Evolutionary conservation across 1,140 invertebrate species (phyloP), one percentile per base, ranked within the genome.

Genomic region (Drosophila carrolli): DNA sequence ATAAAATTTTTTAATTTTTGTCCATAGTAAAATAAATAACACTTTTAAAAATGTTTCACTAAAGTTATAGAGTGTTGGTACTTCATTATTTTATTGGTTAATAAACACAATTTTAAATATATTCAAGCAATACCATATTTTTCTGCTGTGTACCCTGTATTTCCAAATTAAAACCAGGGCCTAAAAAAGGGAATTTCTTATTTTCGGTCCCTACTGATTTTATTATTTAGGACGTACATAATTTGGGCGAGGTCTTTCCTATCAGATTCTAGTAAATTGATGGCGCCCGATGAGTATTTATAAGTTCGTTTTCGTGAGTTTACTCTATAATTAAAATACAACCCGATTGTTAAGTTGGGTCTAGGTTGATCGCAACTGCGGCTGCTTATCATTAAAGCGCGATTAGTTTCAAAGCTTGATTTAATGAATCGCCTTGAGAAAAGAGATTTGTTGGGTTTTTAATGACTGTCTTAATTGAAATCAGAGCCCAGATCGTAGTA

Each of bases 251-350:
- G 43, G 44, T 65, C 29, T 55, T 23, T 51, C 38, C 50, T 72
- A 55, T 74, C 50, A 40, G 56, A 38, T 47, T 57, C 43, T 53
- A 53, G 62, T 44, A 48, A 68, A 50, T 68, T 66, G 37, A 44
- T 41, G 78, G 79, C 75, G 68, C 80, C 80, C 60, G 54, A 48
- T 60, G 58, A 37, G 54, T 86, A 86, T 86, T 85, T 78, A 86
- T 81, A 78, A 71, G 82, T 63, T 79, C 48, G 60, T 46, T 38
- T 83, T 72, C 51, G 78, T 47, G 51, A 16, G 40, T 58, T 61
- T 62, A 65, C 38, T 54, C 5, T 65, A 81, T 86, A 85, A 85
- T 85, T 85, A 85, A 86, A 81, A 75, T 75, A 60, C 74, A 54
- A 53, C 51, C 70, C 16, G 59, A 57, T 65, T 44, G 71, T 66